Percentiles rank a stretch among this genome's conserved stretches.
Conservation (phyloP, 2,113 vertebrate genomes). For the Chrysochloris asiatica region DNA sequence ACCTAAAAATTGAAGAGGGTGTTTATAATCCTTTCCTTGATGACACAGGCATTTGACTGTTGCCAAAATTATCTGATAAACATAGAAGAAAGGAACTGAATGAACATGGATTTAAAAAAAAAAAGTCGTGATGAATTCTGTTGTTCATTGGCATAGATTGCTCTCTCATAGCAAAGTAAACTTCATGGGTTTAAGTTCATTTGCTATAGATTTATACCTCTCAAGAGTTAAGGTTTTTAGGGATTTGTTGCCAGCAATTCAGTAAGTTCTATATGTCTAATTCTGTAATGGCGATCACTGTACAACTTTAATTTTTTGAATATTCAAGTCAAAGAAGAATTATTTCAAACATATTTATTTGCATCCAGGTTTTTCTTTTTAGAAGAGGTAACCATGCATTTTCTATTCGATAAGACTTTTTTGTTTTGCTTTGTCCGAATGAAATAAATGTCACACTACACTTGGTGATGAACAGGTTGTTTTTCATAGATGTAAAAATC, state of each 20-base stretch:
- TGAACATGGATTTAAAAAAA: constrained; percentile 25
- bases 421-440: constrained; percentile 22
- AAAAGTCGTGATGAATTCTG: neutral
- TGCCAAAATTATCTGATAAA: constrained; percentile 16
- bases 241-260: constrained; percentile 17
- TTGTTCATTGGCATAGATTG: constrained; percentile 4
- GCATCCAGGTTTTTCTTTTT: constrained; percentile 30
- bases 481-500: neutral
- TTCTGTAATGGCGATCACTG: neutral
- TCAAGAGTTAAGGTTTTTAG: neutral
- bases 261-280: neutral
- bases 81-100: constrained; percentile 33
- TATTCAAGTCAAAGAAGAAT: too few species aligned
- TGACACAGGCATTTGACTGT: constrained; percentile 30
- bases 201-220: neutral
- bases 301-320: neutral
- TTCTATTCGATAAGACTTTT: neutral
- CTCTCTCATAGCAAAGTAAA: neutral
- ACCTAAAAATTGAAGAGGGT: constrained; percentile 19
- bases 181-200: neutral
- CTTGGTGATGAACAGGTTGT: neutral
- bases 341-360: too few species aligned
- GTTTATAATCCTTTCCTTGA: constrained; percentile 42
- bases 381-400: neutral
- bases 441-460: neutral